These are phyloP conservation scores for Crypturellus tataupa DNA, from an alignment of 2,797 vertebrate genomes.

Conservation along the genomic window DNA sequence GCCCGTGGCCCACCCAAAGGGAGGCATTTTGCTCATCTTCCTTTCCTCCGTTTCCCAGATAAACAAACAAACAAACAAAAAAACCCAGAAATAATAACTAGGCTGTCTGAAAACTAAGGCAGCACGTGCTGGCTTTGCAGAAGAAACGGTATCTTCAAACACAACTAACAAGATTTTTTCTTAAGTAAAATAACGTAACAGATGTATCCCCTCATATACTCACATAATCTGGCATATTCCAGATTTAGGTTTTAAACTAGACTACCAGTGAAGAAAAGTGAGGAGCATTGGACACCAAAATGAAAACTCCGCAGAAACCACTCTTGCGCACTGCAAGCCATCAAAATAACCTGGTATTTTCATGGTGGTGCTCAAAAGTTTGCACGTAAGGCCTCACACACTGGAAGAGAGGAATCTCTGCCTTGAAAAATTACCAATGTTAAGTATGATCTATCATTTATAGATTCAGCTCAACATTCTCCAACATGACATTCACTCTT, in stretches of 20 bases:
- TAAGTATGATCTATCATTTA: rapidly evolving
- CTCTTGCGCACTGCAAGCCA: neutral
- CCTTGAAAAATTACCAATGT: neutral
- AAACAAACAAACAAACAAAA: neutral
- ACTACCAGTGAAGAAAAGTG: neutral
- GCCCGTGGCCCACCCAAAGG: neutral
- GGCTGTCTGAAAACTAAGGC: neutral
- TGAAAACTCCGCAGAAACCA: neutral
- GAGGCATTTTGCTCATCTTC: neutral
- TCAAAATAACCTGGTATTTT: neutral
- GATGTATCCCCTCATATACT: neutral
- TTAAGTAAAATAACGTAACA: neutral
- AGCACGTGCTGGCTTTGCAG: neutral
- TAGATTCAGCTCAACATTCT: neutral
- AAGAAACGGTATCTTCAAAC: neutral
- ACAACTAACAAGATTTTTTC: neutral
- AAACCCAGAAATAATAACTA: neutral
- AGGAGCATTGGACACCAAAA: rapidly evolving
- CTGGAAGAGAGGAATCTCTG: neutral
- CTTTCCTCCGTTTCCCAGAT: neutral
- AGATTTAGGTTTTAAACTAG: neutral
- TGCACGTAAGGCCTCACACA: neutral
- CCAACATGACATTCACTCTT: neutral
- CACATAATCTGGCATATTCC: neutral
- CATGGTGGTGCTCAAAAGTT: neutral